Evolutionary conservation across 2,888 invertebrate genomes (phyloP), one percentile per base, ranked within the genome.

Genomic region (Sarcophaga caerulescens): DNA sequence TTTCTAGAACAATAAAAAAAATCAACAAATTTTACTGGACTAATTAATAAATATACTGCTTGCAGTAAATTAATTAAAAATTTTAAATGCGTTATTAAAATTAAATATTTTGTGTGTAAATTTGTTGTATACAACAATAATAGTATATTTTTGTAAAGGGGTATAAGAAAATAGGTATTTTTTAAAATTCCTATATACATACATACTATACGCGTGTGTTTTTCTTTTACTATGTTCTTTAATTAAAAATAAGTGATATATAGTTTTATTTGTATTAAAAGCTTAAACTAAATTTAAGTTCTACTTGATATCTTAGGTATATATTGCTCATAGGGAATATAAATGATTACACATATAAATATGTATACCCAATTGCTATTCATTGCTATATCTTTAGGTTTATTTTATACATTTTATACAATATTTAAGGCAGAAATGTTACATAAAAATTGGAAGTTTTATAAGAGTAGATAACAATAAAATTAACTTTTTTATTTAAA

Each of bases 341-440:
- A 59, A 60, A 23, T 70, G 25, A 59, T 68, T 59, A 47, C 47
- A 47, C 14, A 47, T 14, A 47, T 47, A 47, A 4, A 14, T 52
- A 52, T 52, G 52, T 52, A 52, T 52, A 52, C 17, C 8, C 60
- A 76, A 76, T 81, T 80, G 44, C 44, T 65, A 63, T 65, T 75
- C 21, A 45, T 63, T 79, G 75, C 68, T 63, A 44, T 44, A 45
- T 45, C 35, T 66, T 77, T 69, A 52, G 45, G 12, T 69, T 17
- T 47, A 35, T 35, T 68, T 23, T 84, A 76, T 57, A 76, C 69
- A 68, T 80, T 80, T 78, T 74, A 75, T 17, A 80, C 81, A 80
- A 80, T 77, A 74, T 68, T 85, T 87, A 87, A 88, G 86, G 87
- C 87, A 88, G 81, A 85, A 85, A 71, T 84, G 77, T 86, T 85